Evolutionary conservation across 2,113 vertebrate species (phyloP), one percentile per base, ranked within the genome.

Genomic region (Struthio camelus): DNA sequence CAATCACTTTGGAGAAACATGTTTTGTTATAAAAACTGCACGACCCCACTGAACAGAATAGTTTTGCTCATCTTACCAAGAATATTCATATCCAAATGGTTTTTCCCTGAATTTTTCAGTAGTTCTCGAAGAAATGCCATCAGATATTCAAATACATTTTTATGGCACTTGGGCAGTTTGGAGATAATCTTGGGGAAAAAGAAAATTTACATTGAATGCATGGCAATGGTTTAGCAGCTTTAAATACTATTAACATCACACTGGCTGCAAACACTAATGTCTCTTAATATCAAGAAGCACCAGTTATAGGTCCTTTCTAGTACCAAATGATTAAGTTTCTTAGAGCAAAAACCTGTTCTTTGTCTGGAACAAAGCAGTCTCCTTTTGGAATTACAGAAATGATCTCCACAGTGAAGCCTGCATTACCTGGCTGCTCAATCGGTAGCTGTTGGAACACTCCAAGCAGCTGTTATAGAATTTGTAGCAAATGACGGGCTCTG

Each of bases 61-160:
- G 23, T 40, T 87, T 28, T 59, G 34, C 70, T 54, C 6, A 64
- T 72, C 98, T 98, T 98, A 99, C 99, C 99, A 61, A 99, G 97
- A 95, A 99, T 98, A 86, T 98, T 98, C 93, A 97, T 97, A 95
- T 99, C 99, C 98, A 99, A 97, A 73, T 98, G 98, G 98, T 99
- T 99, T 91, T 97, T 97, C 61, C 93, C 93, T 81, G 99, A 98
- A 97, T 99, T 98, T 96, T 98, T 99, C 97, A 99, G 97, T 73
- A 99, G 93, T 85, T 99, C 99, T 88, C 98, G 98, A 48, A 99
- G 98, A 98, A 99, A 99, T 8, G 98, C 98, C 92, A 98, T 98
- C 96, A 99, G 94, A 95, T 99, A 99, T 15, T 98, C 97, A 98
- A 99, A 99, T 10, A 99, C 99, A 15, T 99, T 99, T 98, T 97